A percentile compares a stretch with the other conserved stretches of the same genome.
Evolutionary conservation across 2,888 invertebrate species (phyloP).

Genomic region (Thymelicus acteon): DNA sequence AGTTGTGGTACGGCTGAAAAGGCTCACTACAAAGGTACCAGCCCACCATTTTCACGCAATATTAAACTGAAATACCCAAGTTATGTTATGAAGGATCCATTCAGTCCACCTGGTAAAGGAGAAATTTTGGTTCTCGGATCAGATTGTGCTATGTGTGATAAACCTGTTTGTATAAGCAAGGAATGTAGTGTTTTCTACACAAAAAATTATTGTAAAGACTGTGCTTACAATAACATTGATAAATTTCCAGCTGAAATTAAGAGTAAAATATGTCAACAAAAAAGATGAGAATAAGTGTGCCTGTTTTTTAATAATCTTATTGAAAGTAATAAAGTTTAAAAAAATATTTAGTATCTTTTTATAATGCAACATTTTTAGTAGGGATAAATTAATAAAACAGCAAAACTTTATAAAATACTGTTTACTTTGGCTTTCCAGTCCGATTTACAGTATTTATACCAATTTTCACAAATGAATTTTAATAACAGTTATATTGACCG

Average conservation of each 20-base stretch:
- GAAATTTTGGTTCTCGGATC: constrained; percentile 91
- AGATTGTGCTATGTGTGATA: constrained; percentile 89
- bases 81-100: constrained; percentile 94
- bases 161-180: constrained; percentile 88
- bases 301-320: no score
- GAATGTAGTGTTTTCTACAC: constrained; percentile 93
- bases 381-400: constrained; percentile 51
- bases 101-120: constrained; percentile 89
- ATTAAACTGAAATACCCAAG: constrained; percentile 88
- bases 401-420: constrained; percentile 75
- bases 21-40: constrained; percentile 90
- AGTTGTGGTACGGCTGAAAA: constrained; percentile 88
- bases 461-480: constrained; percentile 76
- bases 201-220: constrained; percentile 89
- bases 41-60: constrained; percentile 89
- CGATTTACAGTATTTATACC: constrained; percentile 81
- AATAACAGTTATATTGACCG: constrained; percentile 75
- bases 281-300: constrained; percentile 38
- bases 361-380: constrained; percentile 51
- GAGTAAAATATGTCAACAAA: constrained; percentile 79
- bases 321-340: background rate
- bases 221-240: constrained; percentile 85
- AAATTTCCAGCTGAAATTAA: constrained; percentile 89
- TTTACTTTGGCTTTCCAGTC: constrained; percentile 84
- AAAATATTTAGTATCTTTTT: constrained; percentile 39